phyloP scores from a whole-genome alignment of 2,797 vertebrate species.

The Apogon hyalosoma region DNA sequence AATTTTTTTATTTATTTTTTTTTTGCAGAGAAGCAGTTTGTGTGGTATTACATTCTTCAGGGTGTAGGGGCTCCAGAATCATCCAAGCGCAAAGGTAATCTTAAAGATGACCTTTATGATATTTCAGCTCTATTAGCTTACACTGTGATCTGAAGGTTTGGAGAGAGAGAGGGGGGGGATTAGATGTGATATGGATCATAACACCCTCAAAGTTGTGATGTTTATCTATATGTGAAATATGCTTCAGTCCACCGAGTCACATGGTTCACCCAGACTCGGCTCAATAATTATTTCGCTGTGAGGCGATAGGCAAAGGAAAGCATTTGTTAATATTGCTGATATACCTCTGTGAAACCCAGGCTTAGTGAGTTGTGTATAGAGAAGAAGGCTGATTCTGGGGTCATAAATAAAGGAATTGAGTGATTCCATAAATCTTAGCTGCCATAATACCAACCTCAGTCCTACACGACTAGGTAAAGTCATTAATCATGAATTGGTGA shows the following conservation, averaged over 20 bases:
- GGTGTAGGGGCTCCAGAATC: slow-evolving; percentile 47
- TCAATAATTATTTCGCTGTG: slow-evolving; percentile 5
- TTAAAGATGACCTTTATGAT: slow-evolving; percentile 67
- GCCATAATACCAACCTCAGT: slow-evolving; percentile 67
- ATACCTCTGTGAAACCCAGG: slow-evolving; percentile 37
- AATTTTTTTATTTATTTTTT: slow-evolving; percentile 13
- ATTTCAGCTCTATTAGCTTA: slow-evolving; percentile 66
- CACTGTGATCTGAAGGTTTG: slow-evolving; percentile 44
- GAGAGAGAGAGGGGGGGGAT: slow-evolving; percentile 26
- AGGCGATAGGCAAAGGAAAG: slow-evolving; percentile 31
- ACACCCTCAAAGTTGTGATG: slow-evolving; percentile 43
- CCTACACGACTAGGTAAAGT: slow-evolving; percentile 36
- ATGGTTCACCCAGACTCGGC: slow-evolving; percentile 38
- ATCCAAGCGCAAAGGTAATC: slow-evolving; percentile 66
- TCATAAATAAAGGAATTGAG: slow-evolving; percentile 60
- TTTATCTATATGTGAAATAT: slow-evolving; percentile 39
- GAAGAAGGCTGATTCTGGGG: slow-evolving; percentile 51
- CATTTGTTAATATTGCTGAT: slow-evolving; percentile 61
- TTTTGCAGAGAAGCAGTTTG: slow-evolving; percentile 53
- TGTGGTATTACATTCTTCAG: slow-evolving; percentile 51
- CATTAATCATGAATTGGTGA: slow-evolving; percentile 64
- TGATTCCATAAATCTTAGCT: slow-evolving; percentile 72
- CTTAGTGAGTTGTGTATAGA: slow-evolving; percentile 26
- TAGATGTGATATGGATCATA: slow-evolving; percentile 61
- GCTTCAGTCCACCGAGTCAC: slow-evolving; percentile 20